Base-by-base conservation (phyloP, 2,113 vertebrate genomes). In the Cephalopterus ornatus region DNA sequence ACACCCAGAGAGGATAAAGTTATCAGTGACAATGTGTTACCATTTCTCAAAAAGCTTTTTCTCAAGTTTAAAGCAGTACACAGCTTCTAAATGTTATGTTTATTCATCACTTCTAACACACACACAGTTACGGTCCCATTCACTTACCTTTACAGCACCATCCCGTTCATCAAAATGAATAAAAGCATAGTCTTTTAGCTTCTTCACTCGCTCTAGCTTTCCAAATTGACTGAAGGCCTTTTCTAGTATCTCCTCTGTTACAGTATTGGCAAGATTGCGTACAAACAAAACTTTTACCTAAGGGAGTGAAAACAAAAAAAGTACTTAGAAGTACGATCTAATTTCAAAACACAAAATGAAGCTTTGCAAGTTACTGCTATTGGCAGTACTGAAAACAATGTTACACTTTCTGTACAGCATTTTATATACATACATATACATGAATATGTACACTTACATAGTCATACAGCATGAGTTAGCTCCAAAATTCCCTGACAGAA, bases 201-300 rank as follows among this genome's bases (percentile, higher is more conserved):
- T 99, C 98, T 99, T 99, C n/a, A 99, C 99, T 86, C 99, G 98
- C 94, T 99, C 99, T 97, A 99, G 97, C 92, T 99, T 99, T 46
- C 99, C 99, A 97, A 99, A 99, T 81, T 99, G 97, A 90, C 99
- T 98, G 97, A 99, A 99, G 32, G 99, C 98, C 81, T 98, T 99
- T 98, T 99, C 99, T 98, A 99, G 98, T 83, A 99, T 98, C 94
- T 99, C 99, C 95, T 99, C 99, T 8, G 99, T 99, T 70, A 99
- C 99, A 9, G 98, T 98, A 84, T 99, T 99, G 80, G 99, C 98
- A 62, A 99, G 99, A 95, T 99, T 99, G 52, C 99, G 98, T 67
- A 99, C 99, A 97, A 99, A 99, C 85, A 99, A 94, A 80, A 99
- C 99, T 97, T 99, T 99, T 53, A 99, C 99, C 99, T 99, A 90